A percentile compares a stretch with the other conserved stretches of the same genome.
Conservation (phyloP, 2,888 invertebrate genomes). For the Podotricha telesiphe region DNA sequence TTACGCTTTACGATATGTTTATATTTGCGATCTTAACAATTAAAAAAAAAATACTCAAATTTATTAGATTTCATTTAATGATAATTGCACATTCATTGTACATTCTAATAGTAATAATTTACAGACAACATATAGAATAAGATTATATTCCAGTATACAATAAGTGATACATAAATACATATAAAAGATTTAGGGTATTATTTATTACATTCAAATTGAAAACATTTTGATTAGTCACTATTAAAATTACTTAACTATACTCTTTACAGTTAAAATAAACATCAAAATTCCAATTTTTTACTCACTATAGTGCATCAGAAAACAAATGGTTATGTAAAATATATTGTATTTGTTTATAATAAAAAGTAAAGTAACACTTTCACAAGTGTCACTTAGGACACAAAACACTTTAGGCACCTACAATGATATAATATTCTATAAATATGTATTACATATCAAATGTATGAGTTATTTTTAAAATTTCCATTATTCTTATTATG, state of each 20-base stretch:
- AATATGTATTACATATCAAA: background rate
- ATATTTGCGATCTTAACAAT: background rate
- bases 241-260: background rate
- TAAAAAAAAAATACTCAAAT: background rate
- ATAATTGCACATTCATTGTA: constrained; percentile 43
- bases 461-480: background rate
- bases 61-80: constrained; percentile 36
- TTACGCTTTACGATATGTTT: constrained; percentile 7
- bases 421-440: background rate
- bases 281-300: background rate
- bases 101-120: constrained; percentile 29
- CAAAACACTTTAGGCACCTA: background rate
- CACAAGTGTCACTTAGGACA: background rate
- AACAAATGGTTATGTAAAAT: background rate
- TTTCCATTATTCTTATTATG: background rate
- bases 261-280: background rate
- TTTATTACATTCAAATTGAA: background rate
- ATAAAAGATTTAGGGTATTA: constrained; percentile 5
- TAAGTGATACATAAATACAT: background rate
- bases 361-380: background rate
- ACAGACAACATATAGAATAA: constrained; percentile 19
- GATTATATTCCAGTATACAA: constrained; percentile 2
- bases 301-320: background rate
- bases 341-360: background rate
- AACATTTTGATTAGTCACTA: constrained; percentile 2